Conservation (phyloP, 1,140 invertebrate genomes). For the Drosophila repletoides region DNA sequence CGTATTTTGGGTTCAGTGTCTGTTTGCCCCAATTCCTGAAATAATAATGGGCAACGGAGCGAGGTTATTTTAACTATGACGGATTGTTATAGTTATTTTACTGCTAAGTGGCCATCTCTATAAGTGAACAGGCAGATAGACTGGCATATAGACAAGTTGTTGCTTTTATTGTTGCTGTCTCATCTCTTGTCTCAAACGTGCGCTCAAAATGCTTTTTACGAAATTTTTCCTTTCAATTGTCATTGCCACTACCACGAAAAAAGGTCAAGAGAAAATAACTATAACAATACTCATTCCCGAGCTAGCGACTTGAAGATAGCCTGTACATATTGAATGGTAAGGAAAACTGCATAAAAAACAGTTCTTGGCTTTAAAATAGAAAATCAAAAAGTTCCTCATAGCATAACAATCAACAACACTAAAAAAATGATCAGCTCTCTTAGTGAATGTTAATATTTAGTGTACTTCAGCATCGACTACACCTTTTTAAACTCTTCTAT, state of each 20-base stretch:
- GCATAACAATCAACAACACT: no score
- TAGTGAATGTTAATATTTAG: no score
- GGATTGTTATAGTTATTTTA: not conserved
- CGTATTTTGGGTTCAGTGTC: no score
- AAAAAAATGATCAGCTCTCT: no score
- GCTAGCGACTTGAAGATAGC: conserved; percentile 2
- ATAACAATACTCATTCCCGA: conserved; percentile 1
- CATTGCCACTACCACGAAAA: conserved; percentile 45
- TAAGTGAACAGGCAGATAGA: not conserved
- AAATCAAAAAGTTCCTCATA: no score
- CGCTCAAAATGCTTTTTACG: conserved; percentile 74
- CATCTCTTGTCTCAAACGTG: conserved; percentile 61
- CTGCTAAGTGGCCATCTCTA: conserved; percentile 47
- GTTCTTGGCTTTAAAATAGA: conserved; percentile 3
- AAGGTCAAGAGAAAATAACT: conserved; percentile 13
- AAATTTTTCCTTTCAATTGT: conserved; percentile 77
- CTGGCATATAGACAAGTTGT: conserved; percentile 49
- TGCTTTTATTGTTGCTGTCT: conserved; percentile 53
- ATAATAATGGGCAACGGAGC: no score
- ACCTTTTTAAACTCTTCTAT: no score
- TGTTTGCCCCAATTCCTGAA: no score
- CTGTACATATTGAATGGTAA: not conserved
- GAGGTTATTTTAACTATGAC: no score
- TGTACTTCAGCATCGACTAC: no score
- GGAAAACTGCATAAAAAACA: not conserved